phyloP scores from a whole-genome alignment of 2,797 vertebrate genomes.

The Melanotaenia trifasciata region DNA sequence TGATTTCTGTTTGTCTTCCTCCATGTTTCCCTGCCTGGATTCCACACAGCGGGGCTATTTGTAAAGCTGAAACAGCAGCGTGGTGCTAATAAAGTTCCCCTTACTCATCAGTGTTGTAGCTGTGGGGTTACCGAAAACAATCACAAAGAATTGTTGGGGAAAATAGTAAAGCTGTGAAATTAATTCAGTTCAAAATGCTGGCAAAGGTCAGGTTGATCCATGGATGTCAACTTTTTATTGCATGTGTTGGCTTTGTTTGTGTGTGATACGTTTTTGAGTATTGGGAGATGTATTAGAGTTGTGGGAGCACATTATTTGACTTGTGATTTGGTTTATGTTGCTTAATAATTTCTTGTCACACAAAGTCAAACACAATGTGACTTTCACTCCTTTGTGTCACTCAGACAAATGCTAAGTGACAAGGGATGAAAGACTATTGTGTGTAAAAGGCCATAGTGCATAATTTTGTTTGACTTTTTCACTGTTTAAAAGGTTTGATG shows the following conservation, averaged over 20 bases:
- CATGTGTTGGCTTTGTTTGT: constrained; percentile 36
- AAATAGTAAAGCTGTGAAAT: constrained; percentile 65
- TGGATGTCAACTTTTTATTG: constrained; percentile 2
- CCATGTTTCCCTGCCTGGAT: constrained; percentile 23
- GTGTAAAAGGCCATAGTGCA: constrained; percentile 27
- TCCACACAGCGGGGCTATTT: constrained; percentile 50
- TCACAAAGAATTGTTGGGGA: constrained; percentile 63
- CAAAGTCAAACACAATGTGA: constrained; percentile 53
- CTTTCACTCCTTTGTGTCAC: constrained; percentile 38
- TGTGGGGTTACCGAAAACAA: constrained; percentile 57
- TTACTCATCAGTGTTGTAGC: constrained; percentile 70
- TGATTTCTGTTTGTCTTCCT: constrained; percentile 44
- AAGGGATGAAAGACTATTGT: constrained; percentile 41
- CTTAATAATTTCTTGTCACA: constrained; percentile 54
- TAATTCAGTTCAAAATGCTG: constrained; percentile 72
- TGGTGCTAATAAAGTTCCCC: constrained; percentile 61
- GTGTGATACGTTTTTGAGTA: constrained; percentile 12
- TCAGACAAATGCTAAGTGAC: constrained; percentile 51
- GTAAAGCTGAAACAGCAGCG: constrained; percentile 61
- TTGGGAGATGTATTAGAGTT: neutral
- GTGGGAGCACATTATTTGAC: constrained; percentile 12
- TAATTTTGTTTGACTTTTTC: constrained; percentile 33
- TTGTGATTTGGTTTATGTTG: constrained; percentile 36
- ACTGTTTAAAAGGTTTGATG: constrained; percentile 44
- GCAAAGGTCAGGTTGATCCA: constrained; percentile 45